Evolutionary conservation across 2,113 vertebrate species (phyloP), one percentile per base, ranked within the genome.

Genomic region (Amia ocellicauda): DNA sequence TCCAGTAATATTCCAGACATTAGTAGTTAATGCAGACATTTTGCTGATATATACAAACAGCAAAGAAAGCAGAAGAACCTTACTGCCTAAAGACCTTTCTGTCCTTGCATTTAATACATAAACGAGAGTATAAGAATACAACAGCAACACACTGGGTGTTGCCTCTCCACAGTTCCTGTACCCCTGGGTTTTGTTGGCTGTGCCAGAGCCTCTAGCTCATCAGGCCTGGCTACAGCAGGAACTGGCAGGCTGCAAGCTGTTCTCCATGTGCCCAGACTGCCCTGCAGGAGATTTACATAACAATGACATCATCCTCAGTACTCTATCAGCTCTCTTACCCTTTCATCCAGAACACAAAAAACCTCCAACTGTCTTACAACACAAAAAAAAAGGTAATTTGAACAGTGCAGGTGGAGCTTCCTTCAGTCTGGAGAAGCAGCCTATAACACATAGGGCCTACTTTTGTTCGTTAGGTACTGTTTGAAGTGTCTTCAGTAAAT

Each of bases 261-360:
- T 2, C 22, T 26, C n/a, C 60, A n/a, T 5, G 9, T 27, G 36
- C 22, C 47, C 19, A 36, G 24, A 24, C 58, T 78, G 63, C 56
- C 63, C 45, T 64, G 68, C 70, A 80, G 65, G 41, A 43, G 61
- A 74, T 86, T 87, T 85, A 83, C 80, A 87, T 84, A 88, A 87
- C 67, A 61, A 80, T 87, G 87, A 89, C 84, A 81, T 89, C 83
- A 89, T 77, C 66, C 10, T 47, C 61, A 60, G 63, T 49, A 71
- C 66, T 64, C 41, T 53, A 60, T 36, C 45, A 23, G 28, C 55
- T 63, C 60, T 29, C 22, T 47, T 60, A 53, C 36, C 55, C 71
- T 65, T 36, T 1, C 31, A 36, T 36, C 31, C 31, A 36, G 5
- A n/a, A n/a, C n/a, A n/a, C n/a, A n/a, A n/a, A n/a, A n/a, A n/a